phyloP scores from a whole-genome alignment of 2,113 vertebrate species.

The Ivindomyrus marchei region DNA sequence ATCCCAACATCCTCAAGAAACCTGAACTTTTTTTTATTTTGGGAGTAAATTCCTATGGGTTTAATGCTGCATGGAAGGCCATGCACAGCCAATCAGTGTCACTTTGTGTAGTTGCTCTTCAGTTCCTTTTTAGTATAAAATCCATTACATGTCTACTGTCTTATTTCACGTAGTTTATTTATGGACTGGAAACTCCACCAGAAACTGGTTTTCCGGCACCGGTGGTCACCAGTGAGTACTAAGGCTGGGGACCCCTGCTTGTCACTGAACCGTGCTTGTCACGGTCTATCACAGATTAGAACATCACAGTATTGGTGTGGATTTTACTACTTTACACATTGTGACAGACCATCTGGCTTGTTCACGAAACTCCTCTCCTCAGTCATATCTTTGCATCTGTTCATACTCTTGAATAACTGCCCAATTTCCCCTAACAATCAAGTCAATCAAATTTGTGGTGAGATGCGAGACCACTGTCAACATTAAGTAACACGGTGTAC shows the following conservation, averaged over 20 bases:
- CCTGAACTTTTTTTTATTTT: not conserved
- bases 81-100: not conserved
- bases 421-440: not conserved
- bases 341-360: not conserved
- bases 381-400: not conserved
- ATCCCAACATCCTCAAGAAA: not conserved
- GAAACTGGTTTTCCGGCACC: not conserved
- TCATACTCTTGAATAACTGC: not conserved
- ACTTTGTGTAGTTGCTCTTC: not conserved
- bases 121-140: not conserved
- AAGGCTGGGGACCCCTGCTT: not conserved
- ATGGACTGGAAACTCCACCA: not conserved
- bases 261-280: not conserved
- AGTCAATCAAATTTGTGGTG: not conserved
- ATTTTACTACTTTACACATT: not conserved
- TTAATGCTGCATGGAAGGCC: not conserved
- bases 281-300: not conserved
- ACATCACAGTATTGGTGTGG: not conserved
- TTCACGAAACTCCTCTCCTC: not conserved
- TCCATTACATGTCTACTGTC: not conserved
- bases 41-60: not conserved
- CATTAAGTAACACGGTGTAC: not conserved
- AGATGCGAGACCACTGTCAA: not conserved
- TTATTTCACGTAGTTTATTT: not conserved
- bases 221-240: not conserved